Base-by-base conservation (phyloP, 2,888 invertebrate genomes). In the Physocephala rufipes region DNA sequence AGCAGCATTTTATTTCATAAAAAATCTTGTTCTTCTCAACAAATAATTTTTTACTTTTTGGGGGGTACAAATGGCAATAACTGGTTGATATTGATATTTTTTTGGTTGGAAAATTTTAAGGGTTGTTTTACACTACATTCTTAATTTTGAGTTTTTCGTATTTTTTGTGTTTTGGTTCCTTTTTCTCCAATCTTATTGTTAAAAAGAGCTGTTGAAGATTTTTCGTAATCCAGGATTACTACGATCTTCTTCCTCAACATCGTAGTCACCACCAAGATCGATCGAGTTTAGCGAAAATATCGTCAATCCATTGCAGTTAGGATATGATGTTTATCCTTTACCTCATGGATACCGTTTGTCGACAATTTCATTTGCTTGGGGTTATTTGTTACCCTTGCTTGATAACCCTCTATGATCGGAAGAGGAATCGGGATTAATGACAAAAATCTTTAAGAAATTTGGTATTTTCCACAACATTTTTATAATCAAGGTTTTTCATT, bases 201-300 rank as follows among this genome's bases (percentile, higher is more conserved):
- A 13, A n/a, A n/a, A n/a, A n/a, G 16, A 76, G 71, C 75, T 74
- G 77, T 76, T 49, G 74, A 74, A 75, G 78, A 78, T 78, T 76
- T 72, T 76, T 73, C 65, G 72, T 74, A 77, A 78, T 76, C 74
- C 73, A n/a, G 67, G 45, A 21, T 58, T 58, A 36, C 36, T 36
- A 36, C 36, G 5, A 36, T 36, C 36, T 7, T 9, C 36, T 9
- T 36, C 36, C 4, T 9, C 36, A 9, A 4, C 36, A 36, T 36
- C 36, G 36, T 36, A 4, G 9, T 36, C 36, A 4, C 36, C 36
- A 36, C 36, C 36, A 36, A 4, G 36, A 36, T 4, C 36, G 36
- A 36, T 36, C 36, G 36, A 36, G 36, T 9, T 7, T 36, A 36
- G 4, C 9, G 36, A 36, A 9, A 7, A 36, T 36, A 36, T 58